Evolutionary conservation across 2,797 vertebrate genomes (phyloP).

Genomic region (Cyprinodon diabolis): DNA sequence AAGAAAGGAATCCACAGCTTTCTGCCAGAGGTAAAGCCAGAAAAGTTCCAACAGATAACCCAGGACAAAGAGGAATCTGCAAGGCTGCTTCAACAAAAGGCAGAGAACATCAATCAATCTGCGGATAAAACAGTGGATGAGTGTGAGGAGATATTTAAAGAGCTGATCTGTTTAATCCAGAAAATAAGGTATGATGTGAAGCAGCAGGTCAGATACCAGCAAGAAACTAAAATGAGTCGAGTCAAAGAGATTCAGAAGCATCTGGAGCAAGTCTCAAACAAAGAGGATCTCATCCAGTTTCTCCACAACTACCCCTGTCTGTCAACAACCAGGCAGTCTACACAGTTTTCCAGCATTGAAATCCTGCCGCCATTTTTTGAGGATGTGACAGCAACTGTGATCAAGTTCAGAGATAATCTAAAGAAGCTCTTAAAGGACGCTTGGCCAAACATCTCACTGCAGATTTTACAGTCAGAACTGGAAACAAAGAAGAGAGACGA

Average conservation of each 20-base stretch:
- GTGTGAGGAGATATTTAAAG: slow-evolving; percentile 11
- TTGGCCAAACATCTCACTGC: accelerated
- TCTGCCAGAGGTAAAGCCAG: slow-evolving; percentile 1
- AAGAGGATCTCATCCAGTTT: background rate
- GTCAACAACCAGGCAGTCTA: too few species aligned
- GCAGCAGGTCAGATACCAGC: slow-evolving; percentile 17
- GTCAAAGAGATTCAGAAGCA: background rate
- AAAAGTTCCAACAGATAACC: slow-evolving; percentile 1
- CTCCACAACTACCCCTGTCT: too few species aligned
- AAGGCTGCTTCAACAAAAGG: slow-evolving; percentile 9
- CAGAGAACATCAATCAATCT: background rate
- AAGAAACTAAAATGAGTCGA: slow-evolving; percentile 8
- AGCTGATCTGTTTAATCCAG: slow-evolving; percentile 14
- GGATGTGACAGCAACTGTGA: background rate
- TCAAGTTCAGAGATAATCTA: background rate
- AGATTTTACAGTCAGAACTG: background rate
- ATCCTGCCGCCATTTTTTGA: too few species aligned
- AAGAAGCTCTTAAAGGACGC: background rate
- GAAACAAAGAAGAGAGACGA: background rate
- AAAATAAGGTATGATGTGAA: slow-evolving; percentile 5
- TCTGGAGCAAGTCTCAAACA: background rate
- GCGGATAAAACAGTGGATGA: slow-evolving; percentile 2
- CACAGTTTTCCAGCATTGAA: too few species aligned
- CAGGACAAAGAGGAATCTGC: slow-evolving; percentile 3
- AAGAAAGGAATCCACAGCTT: slow-evolving; percentile 4